Percentiles rank a stretch among this genome's conserved stretches.
phyloP scores from a whole-genome alignment of 2,888 invertebrate species.

The Meta bourneti region DNA sequence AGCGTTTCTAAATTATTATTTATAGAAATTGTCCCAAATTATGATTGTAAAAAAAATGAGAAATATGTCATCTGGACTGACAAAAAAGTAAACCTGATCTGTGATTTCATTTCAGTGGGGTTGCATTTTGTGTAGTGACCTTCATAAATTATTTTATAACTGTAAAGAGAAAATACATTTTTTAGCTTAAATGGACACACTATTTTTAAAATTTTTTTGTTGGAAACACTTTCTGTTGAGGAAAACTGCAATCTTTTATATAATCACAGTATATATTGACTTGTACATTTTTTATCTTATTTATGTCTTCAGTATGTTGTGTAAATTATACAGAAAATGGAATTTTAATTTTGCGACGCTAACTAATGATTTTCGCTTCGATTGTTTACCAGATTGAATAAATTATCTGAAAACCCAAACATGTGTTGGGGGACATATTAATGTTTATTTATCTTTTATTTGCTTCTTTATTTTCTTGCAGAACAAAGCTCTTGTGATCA shows the following conservation, averaged over 20 bases:
- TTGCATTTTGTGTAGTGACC: slow-evolving; percentile 3
- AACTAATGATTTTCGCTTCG: slow-evolving; percentile 55
- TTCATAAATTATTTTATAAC: neutral
- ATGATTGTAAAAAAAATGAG: neutral
- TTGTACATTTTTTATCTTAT: slow-evolving; percentile 60
- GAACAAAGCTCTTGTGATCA: no score
- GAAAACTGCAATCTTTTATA: slow-evolving; percentile 35
- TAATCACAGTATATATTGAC: slow-evolving; percentile 39
- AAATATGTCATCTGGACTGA: neutral
- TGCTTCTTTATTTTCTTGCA: neutral
- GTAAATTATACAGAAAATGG: slow-evolving; percentile 43
- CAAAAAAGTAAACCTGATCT: neutral
- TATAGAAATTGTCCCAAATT: slow-evolving; percentile 14
- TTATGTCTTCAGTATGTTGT: slow-evolving; percentile 52
- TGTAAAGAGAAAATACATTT: slow-evolving; percentile 7
- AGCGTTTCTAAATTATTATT: slow-evolving; percentile 64
- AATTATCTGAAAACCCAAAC: slow-evolving; percentile 52
- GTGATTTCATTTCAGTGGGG: slow-evolving; percentile 29
- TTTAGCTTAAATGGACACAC: neutral
- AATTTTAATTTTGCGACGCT: slow-evolving; percentile 42
- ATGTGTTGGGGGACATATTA: slow-evolving; percentile 33
- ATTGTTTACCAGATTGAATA: slow-evolving; percentile 65
- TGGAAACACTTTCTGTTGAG: slow-evolving; percentile 19
- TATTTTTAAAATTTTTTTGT: slow-evolving; percentile 11
- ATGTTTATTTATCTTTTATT: slow-evolving; percentile 15